Percentiles rank a stretch among this genome's conserved stretches.
Conservation (phyloP, 2,888 invertebrate species). For the Synanthedon vespiformis region DNA sequence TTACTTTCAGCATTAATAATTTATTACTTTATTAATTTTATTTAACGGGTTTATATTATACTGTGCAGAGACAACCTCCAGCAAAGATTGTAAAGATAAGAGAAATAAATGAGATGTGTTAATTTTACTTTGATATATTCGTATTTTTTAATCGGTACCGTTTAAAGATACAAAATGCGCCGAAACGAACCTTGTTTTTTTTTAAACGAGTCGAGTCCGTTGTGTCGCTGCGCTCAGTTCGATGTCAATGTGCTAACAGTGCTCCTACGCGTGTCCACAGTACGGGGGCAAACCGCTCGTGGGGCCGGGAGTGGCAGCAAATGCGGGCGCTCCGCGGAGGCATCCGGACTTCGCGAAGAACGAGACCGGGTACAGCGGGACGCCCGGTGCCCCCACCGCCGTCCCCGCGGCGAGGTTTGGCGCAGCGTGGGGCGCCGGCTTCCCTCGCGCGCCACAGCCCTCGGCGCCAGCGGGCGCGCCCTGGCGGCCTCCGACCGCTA, state of each 20-base stretch:
- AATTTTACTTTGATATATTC: no score
- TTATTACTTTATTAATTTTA: no score
- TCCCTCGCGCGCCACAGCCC: conserved; percentile 42
- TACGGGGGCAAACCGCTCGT: conserved; percentile 55
- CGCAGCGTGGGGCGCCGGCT: conserved; percentile 29
- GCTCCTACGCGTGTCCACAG: conserved; percentile 18
- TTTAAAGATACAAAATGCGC: no score
- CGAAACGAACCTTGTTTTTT: no score
- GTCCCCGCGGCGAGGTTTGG: conserved; percentile 7
- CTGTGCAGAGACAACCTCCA: no score
- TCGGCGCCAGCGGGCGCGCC: conserved; percentile 34
- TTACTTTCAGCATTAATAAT: no score
- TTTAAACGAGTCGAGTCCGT: no score
- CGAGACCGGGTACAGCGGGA: conserved; percentile 24
- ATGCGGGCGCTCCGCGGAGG: conserved; percentile 75
- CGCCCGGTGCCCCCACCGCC: conserved; percentile 4
- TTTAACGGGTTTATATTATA: no score
- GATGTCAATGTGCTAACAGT: no score
- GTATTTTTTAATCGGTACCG: neutral
- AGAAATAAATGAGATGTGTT: no score
- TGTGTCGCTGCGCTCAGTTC: no score
- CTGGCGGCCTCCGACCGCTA: conserved; percentile 35
- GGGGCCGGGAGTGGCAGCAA: conserved; percentile 62
- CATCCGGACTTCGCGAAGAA: conserved; percentile 84
- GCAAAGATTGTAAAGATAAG: no score